Evolutionary conservation across 2,888 invertebrate species (phyloP).

Genomic region (Agriopis aurantiaria): DNA sequence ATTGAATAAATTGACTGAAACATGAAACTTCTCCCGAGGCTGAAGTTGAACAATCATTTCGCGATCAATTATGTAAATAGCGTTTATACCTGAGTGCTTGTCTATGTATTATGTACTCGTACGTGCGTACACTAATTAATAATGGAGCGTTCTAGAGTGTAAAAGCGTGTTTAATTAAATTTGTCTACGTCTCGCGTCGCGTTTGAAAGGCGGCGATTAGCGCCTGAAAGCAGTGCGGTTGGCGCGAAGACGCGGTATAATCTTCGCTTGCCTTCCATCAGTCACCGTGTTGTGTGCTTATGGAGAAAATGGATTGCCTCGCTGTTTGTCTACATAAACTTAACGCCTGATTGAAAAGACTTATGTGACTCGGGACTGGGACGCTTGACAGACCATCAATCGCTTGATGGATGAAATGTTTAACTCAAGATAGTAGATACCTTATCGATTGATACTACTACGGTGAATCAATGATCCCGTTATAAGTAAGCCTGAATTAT

Average conservation of each 20-base stretch:
- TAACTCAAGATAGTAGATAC: background rate
- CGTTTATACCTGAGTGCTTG: conserved; percentile 40
- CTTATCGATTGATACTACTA: background rate
- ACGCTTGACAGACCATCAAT: conserved; percentile 16
- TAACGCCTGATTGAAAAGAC: conserved; percentile 25
- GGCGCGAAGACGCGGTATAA: conserved; percentile 53
- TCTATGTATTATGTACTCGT: conserved; percentile 25
- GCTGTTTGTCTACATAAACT: conserved; percentile 19
- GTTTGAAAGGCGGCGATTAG: conserved; percentile 77
- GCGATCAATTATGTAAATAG: conserved; percentile 41
- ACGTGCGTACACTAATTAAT: conserved; percentile 64
- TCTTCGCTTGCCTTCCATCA: conserved; percentile 51
- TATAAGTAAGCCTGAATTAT: too few relatives aligned
- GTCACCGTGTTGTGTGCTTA: conserved; percentile 25
- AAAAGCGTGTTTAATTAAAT: conserved; percentile 77
- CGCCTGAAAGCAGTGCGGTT: conserved; percentile 68
- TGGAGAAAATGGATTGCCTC: conserved; percentile 25
- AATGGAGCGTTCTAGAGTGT: conserved; percentile 64
- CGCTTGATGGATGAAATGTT: conserved; percentile 18
- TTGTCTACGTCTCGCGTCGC: conserved; percentile 70
- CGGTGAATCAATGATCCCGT: background rate
- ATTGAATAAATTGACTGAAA: conserved; percentile 39
- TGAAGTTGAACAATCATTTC: conserved; percentile 40
- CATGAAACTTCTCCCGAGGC: conserved; percentile 30
- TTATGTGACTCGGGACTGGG: conserved; percentile 5